Base-by-base conservation (phyloP, 2,888 invertebrate species). In the Cyclophora albipunctata region DNA sequence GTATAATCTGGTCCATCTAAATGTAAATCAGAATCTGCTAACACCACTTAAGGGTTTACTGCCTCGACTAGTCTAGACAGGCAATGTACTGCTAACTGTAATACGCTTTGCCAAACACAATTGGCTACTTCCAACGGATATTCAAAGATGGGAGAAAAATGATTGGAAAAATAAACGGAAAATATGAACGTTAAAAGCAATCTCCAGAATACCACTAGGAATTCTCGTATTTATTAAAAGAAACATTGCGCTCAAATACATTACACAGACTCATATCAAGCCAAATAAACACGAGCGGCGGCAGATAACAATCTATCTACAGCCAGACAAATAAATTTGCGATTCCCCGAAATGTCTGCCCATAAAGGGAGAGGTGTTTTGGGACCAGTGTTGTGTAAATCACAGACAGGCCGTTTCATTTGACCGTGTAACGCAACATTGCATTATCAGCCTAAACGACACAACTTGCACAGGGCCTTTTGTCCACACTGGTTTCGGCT, bases 321-420 rank as follows among this genome's bases (percentile, higher is more conserved):
- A 63, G 66, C 65, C 77, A 78, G 81, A 80, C 77, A 69, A 66
- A 82, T 83, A 81, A 80, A 82, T 81, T 56, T 68, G 63, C 68
- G 60, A 63, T 71, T 72, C 71, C 64, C 73, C 69, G 75, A 78
- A 78, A 77, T 71, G 71, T 73, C 69, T 68, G 74, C 69, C 63
- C 66, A 70, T 73, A 73, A 69, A 69, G 72, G 66, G 74, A 65
- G 71, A 69, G 68, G 71, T 70, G 72, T 69, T 73, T 71, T 67
- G 65, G 70, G 66, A 59, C 65, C 66, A 64, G 63, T 63, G 69
- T 67, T 66, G 69, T 72, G 75, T 81, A 81, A 83, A 83, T 82
- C 81, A 80, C 74, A 59, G 63, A 59, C 62, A 60, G 65, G 50
- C 62, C 63, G 69, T 69, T 62, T 63, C 63, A 66, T 66, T 53